A percentile compares a stretch with the other conserved stretches of the same genome.
Evolutionary conservation across 2,888 invertebrate species (phyloP).

Genomic region (Charanyca ferruginea): DNA sequence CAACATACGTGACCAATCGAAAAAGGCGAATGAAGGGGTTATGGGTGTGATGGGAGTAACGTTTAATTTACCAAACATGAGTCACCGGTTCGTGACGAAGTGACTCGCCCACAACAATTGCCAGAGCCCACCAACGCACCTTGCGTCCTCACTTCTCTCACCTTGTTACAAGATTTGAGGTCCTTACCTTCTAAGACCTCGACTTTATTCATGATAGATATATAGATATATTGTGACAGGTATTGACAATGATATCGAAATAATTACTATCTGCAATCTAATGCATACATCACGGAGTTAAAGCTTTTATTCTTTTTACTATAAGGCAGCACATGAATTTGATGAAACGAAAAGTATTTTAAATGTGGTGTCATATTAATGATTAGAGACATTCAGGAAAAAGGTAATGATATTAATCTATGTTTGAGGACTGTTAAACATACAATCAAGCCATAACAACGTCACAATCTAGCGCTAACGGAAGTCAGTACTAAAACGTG

Average conservation of each 20-base stretch:
- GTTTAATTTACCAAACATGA: conserved; percentile 64
- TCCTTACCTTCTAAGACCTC: conserved; percentile 74
- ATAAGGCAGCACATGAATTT: conserved; percentile 3
- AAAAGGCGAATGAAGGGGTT: conserved; percentile 44
- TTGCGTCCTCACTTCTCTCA: conserved; percentile 71
- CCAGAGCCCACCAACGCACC: conserved; percentile 65
- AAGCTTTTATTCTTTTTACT: conserved; percentile 12
- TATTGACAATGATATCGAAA: conserved; percentile 45
- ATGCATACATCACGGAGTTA: neutral
- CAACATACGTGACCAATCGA: conserved; percentile 40
- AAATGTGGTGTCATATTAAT: neutral
- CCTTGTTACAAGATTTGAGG: conserved; percentile 71
- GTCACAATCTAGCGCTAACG: conserved; percentile 31
- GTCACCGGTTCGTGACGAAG: conserved; percentile 61
- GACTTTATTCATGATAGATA: conserved; percentile 69
- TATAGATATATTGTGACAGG: conserved; percentile 52
- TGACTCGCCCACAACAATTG: conserved; percentile 67
- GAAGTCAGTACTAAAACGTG: conserved; percentile 37
- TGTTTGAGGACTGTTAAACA: conserved; percentile 9
- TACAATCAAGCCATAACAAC: conserved; percentile 21
- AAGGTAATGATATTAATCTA: conserved; percentile 9
- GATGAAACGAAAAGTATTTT: conserved; percentile 5
- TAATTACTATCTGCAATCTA: conserved; percentile 9
- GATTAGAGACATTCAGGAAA: conserved; percentile 1
- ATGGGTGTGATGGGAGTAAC: conserved; percentile 59